These are phyloP conservation scores for Pomatostomus ruficeps DNA, from an alignment of 2,113 vertebrate genomes.

Conservation along the genomic window DNA sequence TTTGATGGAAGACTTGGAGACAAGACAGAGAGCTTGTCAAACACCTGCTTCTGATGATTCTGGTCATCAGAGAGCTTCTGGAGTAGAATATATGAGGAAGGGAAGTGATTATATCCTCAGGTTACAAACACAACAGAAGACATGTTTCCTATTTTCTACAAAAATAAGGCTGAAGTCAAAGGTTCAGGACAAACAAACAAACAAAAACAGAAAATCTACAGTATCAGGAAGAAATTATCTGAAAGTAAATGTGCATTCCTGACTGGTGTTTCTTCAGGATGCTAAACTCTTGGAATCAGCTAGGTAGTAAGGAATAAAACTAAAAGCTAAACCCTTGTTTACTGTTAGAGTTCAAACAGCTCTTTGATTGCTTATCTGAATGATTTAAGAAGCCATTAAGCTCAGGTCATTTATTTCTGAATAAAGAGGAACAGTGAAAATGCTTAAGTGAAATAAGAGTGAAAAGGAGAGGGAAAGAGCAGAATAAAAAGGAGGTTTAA, in stretches of 20 bases:
- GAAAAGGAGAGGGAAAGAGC: neutral
- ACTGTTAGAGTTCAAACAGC: neutral
- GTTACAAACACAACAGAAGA: neutral
- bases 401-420: neutral
- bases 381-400: neutral
- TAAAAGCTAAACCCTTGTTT: neutral
- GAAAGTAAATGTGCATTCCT: neutral
- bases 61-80: neutral
- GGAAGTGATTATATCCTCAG: neutral
- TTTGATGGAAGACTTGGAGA: neutral
- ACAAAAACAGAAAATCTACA: neutral
- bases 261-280: neutral
- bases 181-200: neutral
- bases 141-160: neutral
- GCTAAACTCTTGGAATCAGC: neutral
- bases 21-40: neutral
- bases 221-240: neutral
- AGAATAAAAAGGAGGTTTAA: neutral
- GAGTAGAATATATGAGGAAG: neutral
- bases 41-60: neutral
- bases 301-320: neutral
- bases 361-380: neutral
- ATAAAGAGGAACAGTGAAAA: neutral
- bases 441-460: neutral
- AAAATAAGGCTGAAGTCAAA: neutral